These are phyloP conservation scores for Hapalemur alaotrensis DNA, from an alignment of 2,797 vertebrate genomes.

Conservation along the genomic window DNA sequence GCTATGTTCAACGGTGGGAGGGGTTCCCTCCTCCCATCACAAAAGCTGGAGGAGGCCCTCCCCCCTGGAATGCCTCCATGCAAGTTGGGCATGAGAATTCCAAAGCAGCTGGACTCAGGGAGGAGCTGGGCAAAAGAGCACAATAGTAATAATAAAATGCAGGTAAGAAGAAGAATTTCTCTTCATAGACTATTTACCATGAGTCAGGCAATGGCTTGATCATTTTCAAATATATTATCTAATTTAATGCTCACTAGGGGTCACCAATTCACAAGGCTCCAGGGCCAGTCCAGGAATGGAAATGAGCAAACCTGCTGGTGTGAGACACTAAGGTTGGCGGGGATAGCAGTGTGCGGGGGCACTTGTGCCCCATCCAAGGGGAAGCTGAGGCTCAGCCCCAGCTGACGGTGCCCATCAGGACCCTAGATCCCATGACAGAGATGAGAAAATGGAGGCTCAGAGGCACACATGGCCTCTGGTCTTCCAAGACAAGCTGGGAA, in stretches of 20 bases:
- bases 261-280: neutral
- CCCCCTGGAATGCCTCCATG: neutral
- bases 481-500: neutral
- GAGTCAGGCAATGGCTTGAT: neutral
- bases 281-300: neutral
- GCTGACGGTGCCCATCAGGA: no score
- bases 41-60: neutral
- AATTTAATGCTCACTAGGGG: neutral
- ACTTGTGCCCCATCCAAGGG: neutral
- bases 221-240: neutral
- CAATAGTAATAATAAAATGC: neutral
- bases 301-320: neutral
- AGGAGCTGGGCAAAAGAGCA: neutral
- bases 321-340: neutral
- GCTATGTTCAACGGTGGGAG: neutral
- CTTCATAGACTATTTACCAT: neutral
- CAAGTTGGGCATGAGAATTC: neutral
- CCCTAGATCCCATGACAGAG: neutral
- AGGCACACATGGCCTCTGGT: neutral
- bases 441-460: neutral
- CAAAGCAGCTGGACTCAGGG: neutral
- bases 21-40: neutral
- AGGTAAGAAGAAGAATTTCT: neutral
- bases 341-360: fast-evolving
- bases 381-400: neutral